Conservation (phyloP, 2,797 vertebrate genomes). For the Sebastes glaucus region DNA sequence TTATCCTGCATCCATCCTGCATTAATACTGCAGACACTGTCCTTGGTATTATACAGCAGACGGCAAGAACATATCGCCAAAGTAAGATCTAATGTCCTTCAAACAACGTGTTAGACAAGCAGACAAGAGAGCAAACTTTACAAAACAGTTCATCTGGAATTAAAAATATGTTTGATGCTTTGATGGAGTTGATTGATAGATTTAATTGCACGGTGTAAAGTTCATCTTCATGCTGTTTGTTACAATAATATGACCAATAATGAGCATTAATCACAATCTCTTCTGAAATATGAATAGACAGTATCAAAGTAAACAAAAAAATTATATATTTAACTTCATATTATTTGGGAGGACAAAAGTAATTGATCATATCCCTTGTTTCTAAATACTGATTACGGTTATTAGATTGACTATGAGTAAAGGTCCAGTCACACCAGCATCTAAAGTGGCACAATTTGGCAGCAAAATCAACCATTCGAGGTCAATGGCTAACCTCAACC, state of each 20-base stretch:
- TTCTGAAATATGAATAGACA: background rate
- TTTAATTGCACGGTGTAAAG: background rate
- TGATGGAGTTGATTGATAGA: background rate
- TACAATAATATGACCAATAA: background rate
- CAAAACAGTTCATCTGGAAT: background rate
- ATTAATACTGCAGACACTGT: constrained; percentile 22
- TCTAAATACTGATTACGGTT: background rate
- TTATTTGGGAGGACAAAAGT: background rate
- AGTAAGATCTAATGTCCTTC: constrained; percentile 11
- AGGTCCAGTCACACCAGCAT: background rate
- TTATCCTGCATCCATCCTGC: constrained; percentile 9
- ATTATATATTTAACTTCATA: background rate
- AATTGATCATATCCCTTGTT: background rate
- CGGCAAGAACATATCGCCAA: background rate
- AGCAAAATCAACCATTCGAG: background rate
- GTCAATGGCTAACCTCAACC: too few relatives aligned
- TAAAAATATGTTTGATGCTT: background rate
- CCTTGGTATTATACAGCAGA: constrained; percentile 33
- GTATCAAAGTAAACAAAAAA: background rate
- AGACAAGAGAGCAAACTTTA: background rate
- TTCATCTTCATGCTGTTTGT: background rate
- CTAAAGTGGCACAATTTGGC: background rate
- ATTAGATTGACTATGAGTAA: background rate
- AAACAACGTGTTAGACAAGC: background rate
- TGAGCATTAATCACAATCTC: background rate